These are phyloP conservation scores for Cuniculus paca DNA, from an alignment of 2,797 vertebrate species.

Conservation along the genomic window DNA sequence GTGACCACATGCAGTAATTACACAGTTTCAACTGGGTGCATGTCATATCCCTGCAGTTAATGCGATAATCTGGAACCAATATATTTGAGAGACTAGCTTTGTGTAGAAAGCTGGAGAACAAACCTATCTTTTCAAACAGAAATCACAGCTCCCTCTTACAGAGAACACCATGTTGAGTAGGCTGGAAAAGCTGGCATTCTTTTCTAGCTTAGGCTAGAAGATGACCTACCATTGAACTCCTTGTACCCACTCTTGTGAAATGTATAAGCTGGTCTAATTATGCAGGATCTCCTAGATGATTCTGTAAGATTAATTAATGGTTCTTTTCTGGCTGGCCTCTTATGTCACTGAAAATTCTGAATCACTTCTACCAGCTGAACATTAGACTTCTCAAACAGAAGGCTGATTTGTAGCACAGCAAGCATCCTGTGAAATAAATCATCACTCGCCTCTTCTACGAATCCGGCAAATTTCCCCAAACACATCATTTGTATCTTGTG, in stretches of 20 bases:
- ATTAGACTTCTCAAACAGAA: slow-evolving; percentile 65
- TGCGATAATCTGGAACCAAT: neutral
- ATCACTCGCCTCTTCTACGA: slow-evolving; percentile 51
- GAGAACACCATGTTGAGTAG: neutral
- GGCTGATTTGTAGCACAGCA: slow-evolving; percentile 74
- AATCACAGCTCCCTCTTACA: neutral
- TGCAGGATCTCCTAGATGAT: slow-evolving; percentile 67
- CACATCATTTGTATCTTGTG: slow-evolving; percentile 82
- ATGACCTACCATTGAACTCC: slow-evolving; percentile 73
- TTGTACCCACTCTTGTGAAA: slow-evolving; percentile 57
- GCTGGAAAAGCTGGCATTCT: neutral
- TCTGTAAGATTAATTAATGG: slow-evolving; percentile 71
- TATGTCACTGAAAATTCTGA: slow-evolving; percentile 68
- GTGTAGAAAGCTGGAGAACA: slow-evolving; percentile 3
- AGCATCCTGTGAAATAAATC: slow-evolving; percentile 76
- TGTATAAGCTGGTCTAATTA: slow-evolving; percentile 68
- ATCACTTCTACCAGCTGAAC: slow-evolving; percentile 66
- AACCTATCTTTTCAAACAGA: neutral
- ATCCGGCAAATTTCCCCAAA: slow-evolving; percentile 72
- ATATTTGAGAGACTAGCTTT: neutral
- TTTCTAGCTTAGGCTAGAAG: slow-evolving; percentile 53
- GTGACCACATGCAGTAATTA: neutral
- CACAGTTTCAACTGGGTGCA: neutral
- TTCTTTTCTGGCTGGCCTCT: slow-evolving; percentile 68
- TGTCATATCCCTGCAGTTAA: neutral